Base-by-base conservation (phyloP, 2,113 vertebrate species). In the Corapipo altera region DNA sequence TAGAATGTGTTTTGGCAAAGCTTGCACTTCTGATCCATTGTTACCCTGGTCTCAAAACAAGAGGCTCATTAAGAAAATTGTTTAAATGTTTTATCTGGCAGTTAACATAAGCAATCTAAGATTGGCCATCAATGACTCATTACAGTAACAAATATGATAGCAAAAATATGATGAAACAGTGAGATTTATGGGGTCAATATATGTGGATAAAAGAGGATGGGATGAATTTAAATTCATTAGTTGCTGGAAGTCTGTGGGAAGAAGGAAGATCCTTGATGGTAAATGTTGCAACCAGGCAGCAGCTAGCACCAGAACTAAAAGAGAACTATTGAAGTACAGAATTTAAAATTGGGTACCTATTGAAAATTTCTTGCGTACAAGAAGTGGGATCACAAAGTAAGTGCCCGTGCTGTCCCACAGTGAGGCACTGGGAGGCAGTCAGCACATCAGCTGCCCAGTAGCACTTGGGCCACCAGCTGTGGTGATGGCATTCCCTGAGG, bases 31-130 rank as follows among this genome's bases (percentile, higher is more conserved):
- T 0, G 1, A 73, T 51, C 30, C 27, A n/a, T 66, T 54, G 58
- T 75, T 59, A 59, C 5, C 5, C 28, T 91, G 75, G 82, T 62
- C 32, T 91, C 85, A 72, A 83, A 95, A 49, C 64, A 93, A 81
- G 22, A 88, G 9, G 17, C 15, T 89, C 61, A 73, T 93, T 78
- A 82, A 87, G 71, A 83, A 93, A 89, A 96, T 87, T 35, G 13
- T 58, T 75, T 79, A 74, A 78, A 72, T 73, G n/a, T 85, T 79
- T 89, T 57, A 66, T 57, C 61, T 88, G 69, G 43, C 64, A 94
- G 54, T 79, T 85, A 92, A 86, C 46, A 58, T 23, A 51, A 32
- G 39, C 54, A 96, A 52, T 49, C 24, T 74, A 82, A 62, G 37
- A 87, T n/a, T 43, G 51, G 52, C 48, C 44, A 83, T 94, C 76